Conservation (phyloP, 2,113 vertebrate species). For the Rhipidura dahli region DNA sequence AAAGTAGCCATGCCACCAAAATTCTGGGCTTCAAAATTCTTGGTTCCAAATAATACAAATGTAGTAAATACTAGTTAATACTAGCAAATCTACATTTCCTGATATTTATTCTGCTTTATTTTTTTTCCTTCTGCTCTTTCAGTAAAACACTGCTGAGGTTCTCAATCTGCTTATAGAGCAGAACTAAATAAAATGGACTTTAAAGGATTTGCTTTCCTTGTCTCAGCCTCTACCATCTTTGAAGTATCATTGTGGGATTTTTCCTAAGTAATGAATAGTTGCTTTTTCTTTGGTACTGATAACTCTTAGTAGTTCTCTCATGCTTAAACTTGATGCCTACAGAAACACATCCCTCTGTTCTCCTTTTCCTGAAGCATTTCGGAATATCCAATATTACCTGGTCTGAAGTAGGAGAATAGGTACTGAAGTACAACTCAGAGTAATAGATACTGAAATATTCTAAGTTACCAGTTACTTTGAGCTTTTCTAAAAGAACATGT, state of each 20-base stretch:
- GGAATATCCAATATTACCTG: fast-evolving
- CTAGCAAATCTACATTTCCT: fast-evolving
- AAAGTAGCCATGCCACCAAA: neutral
- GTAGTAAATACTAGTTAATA: neutral
- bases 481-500: neutral
- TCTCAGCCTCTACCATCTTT: neutral
- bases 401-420: neutral
- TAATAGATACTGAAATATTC: neutral
- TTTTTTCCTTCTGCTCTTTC: neutral
- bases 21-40: neutral
- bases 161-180: neutral
- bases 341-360: neutral
- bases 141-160: neutral
- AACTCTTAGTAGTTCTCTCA: neutral
- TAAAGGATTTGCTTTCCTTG: neutral
- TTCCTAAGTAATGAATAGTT: neutral
- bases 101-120: neutral
- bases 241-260: neutral
- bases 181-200: neutral
- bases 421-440: neutral
- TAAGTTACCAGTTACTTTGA: neutral
- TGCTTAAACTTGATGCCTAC: neutral
- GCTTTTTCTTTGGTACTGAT: neutral
- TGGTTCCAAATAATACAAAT: neutral
- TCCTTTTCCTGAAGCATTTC: neutral